These are phyloP conservation scores for Cranoglanis bouderius DNA, from an alignment of 2,113 vertebrate species.

Conservation along the genomic window DNA sequence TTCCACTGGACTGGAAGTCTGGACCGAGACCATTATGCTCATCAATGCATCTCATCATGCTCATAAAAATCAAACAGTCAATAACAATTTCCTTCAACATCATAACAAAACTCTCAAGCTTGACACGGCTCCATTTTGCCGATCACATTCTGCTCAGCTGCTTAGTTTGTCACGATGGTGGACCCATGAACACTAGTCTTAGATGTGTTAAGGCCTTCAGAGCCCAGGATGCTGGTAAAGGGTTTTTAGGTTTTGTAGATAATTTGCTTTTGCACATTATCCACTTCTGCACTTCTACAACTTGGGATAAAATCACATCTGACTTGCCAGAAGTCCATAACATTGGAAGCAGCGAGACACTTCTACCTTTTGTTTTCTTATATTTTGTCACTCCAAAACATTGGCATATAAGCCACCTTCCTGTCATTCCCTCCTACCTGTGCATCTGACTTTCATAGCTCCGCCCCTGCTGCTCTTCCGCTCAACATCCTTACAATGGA, in stretches of 20 bases:
- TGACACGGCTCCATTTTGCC: neutral
- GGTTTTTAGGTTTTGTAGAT: neutral
- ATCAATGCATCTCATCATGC: neutral
- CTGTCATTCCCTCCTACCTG: constrained; percentile 62
- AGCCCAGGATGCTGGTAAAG: neutral
- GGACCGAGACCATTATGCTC: no score
- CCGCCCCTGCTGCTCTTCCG: constrained; percentile 16
- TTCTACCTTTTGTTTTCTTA: neutral
- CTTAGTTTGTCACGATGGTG: neutral
- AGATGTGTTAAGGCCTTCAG: neutral
- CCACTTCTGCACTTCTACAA: neutral
- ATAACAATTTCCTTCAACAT: neutral
- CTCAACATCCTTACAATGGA: neutral
- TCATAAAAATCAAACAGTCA: neutral
- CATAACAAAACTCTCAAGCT: neutral
- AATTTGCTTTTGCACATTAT: neutral
- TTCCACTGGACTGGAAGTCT: neutral
- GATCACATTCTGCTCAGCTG: neutral
- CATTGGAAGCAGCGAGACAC: neutral
- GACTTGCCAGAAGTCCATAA: neutral
- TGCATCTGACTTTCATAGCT: constrained; percentile 47
- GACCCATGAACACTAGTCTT: neutral
- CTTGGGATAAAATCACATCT: neutral
- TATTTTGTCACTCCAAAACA: neutral
- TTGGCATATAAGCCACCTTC: neutral